These are phyloP conservation scores for Drosophila pruinosa DNA, from an alignment of 1,140 invertebrate species.

Conservation along the genomic window DNA sequence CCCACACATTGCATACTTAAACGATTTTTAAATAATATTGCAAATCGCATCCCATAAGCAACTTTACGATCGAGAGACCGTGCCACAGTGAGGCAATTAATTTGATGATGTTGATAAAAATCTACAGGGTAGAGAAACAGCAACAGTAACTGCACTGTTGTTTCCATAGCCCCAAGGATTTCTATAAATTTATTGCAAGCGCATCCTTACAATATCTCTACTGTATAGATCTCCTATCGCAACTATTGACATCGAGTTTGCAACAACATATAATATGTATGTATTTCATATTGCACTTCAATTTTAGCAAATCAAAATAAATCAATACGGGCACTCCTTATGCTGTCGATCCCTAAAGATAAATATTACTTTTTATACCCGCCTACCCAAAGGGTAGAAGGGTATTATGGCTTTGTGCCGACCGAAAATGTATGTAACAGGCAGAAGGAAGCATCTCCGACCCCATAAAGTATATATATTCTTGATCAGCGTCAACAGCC, in stretches of 20 bases:
- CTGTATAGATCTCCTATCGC: conserved; percentile 27
- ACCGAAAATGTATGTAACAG: too few relatives aligned
- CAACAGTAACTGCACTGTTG: not conserved
- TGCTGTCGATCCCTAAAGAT: not conserved
- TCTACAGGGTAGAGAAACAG: conserved; percentile 47
- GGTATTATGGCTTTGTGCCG: too few relatives aligned
- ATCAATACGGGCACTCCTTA: not conserved
- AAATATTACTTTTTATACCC: too few relatives aligned
- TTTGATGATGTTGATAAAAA: conserved; percentile 81
- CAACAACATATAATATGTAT: conserved; percentile 23
- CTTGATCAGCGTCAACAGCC: too few relatives aligned
- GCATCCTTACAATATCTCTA: conserved; percentile 43
- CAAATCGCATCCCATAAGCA: conserved; percentile 40
- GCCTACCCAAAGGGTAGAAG: too few relatives aligned
- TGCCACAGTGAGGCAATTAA: conserved; percentile 78
- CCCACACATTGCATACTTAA: conserved; percentile 19
- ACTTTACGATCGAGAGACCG: conserved; percentile 25
- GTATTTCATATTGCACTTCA: not conserved
- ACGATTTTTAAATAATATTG: conserved; percentile 67
- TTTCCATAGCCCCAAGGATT: conserved; percentile 28
- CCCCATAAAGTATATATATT: too few relatives aligned
- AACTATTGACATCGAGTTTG: conserved; percentile 29
- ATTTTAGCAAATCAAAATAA: not conserved
- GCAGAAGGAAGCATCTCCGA: too few relatives aligned
- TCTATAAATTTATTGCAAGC: conserved; percentile 69